Percentiles rank a stretch among this genome's conserved stretches.
Evolutionary conservation across 92 coral and sea anemone species (phyloP).

Genomic region (Anthopleura xanthogrammica): DNA sequence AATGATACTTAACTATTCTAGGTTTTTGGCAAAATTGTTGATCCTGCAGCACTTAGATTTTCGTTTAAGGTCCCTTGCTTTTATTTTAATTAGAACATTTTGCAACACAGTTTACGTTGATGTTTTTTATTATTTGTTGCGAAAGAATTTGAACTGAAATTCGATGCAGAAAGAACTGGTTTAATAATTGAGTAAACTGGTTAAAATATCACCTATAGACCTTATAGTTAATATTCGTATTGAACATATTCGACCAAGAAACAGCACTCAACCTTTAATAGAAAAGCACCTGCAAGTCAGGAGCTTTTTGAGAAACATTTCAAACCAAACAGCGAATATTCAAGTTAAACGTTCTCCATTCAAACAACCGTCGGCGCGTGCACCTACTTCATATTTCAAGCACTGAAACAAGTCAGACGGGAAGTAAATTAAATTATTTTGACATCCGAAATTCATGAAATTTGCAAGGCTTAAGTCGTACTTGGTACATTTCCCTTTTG

Average conservation of each 20-base stretch:
- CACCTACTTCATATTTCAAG: conserved; percentile 2
- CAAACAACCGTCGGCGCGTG: background rate
- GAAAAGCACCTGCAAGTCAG: too few relatives aligned
- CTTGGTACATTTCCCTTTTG: background rate
- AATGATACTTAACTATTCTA: background rate
- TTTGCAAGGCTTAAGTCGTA: background rate
- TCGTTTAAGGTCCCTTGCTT: background rate
- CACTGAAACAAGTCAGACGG: background rate
- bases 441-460: background rate
- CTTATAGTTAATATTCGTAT: too few relatives aligned
- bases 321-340: too few relatives aligned
- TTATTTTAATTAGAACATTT: background rate
- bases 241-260: too few relatives aligned
- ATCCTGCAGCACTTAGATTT: background rate
- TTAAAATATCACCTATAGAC: background rate
- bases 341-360: background rate
- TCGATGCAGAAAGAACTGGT: background rate
- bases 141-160: background rate
- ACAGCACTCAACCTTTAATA: too few relatives aligned
- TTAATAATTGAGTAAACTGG: background rate
- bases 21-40: background rate
- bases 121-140: too few relatives aligned
- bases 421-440: background rate
- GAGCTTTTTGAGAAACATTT: too few relatives aligned
- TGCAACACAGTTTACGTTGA: background rate